phyloP scores from a whole-genome alignment of 64 coral and sea anemone species.

The Hydrozoanthus tunicans region DNA sequence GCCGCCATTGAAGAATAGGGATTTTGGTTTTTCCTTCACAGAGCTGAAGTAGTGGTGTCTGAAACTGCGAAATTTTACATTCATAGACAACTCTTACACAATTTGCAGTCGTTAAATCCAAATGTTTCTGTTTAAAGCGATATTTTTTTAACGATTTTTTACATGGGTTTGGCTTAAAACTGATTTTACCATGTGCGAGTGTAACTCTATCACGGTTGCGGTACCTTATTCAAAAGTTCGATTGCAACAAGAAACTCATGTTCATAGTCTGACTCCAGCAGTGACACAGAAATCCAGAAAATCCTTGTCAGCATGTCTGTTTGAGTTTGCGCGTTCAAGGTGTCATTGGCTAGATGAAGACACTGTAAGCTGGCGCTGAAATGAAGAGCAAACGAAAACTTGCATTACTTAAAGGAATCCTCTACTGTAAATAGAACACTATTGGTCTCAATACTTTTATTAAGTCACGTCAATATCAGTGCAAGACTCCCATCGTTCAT shows the following conservation, averaged over 20 bases:
- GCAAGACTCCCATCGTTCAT: background rate
- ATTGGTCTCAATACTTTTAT: too few relatives aligned
- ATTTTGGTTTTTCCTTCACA: too few relatives aligned
- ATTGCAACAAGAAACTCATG: conserved; percentile 96
- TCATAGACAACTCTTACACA: too few relatives aligned
- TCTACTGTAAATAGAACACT: background rate
- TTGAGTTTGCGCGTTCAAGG: conserved; percentile 73
- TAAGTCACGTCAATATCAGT: background rate
- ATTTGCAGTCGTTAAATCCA: too few relatives aligned
- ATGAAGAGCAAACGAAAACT: background rate
- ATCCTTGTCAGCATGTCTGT: conserved; percentile 94
- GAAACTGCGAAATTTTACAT: too few relatives aligned
- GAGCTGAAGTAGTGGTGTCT: too few relatives aligned
- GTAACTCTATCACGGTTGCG: background rate
- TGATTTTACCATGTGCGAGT: too few relatives aligned
- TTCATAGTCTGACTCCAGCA: conserved; percentile 96
- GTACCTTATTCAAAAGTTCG: conserved; percentile 87
- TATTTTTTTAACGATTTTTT: too few relatives aligned
- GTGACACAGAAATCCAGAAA: conserved; percentile 97
- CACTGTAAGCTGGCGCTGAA: conserved; percentile 92
- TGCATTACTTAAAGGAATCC: background rate
- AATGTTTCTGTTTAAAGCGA: too few relatives aligned
- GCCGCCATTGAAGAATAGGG: too few relatives aligned
- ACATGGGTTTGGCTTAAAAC: too few relatives aligned
- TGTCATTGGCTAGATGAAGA: conserved; percentile 74